Conservation (phyloP, 2,888 invertebrate species). For the Sphinx pinastri region DNA sequence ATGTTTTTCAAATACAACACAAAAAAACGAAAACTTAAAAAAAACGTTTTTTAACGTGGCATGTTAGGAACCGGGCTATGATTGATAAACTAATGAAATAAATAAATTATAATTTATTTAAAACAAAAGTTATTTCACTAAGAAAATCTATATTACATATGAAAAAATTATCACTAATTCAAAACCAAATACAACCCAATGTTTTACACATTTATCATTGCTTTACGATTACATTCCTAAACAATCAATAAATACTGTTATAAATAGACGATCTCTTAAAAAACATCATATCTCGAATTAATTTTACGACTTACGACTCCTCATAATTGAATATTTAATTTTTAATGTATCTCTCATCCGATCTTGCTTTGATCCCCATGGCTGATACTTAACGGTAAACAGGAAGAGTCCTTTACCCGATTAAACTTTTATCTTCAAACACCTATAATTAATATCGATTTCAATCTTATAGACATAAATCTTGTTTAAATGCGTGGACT, state of each 20-base stretch:
- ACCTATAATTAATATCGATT: conserved; percentile 38
- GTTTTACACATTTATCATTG: not conserved
- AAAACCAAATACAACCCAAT: not conserved
- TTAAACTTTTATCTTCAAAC: conserved; percentile 46
- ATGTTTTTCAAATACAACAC: too few relatives aligned
- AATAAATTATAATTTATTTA: not conserved
- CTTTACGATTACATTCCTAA: not conserved
- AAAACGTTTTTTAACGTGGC: too few relatives aligned
- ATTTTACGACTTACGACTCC: not conserved
- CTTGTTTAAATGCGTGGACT: conserved; percentile 41
- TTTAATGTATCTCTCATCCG: conserved; percentile 51
- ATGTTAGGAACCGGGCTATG: too few relatives aligned
- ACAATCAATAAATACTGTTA: conserved; percentile 4
- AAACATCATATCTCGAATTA: not conserved
- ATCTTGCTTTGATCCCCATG: conserved; percentile 50
- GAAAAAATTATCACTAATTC: not conserved
- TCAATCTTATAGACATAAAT: conserved; percentile 48
- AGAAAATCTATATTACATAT: too few relatives aligned
- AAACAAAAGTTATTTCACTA: not conserved
- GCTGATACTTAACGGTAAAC: conserved; percentile 41
- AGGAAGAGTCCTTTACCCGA: conserved; percentile 51
- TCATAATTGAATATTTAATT: conserved; percentile 43
- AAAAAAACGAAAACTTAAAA: too few relatives aligned
- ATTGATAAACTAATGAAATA: too few relatives aligned
- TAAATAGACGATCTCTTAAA: conserved; percentile 1